These are phyloP conservation scores for Coilia nasus DNA, from an alignment of 2,797 vertebrate genomes.

Conservation along the genomic window DNA sequence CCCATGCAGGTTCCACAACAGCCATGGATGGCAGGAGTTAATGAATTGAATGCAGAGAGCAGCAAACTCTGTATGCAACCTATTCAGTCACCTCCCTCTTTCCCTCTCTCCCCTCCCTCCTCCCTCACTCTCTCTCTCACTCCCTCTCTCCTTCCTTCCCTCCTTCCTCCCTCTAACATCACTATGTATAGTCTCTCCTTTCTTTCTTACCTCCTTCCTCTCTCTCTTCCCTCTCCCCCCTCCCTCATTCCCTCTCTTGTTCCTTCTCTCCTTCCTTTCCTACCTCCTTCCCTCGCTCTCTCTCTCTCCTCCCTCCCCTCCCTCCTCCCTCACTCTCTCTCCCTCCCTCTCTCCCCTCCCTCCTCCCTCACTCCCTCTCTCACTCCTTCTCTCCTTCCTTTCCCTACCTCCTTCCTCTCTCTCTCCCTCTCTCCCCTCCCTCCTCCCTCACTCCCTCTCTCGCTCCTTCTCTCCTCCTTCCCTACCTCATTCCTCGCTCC, in stretches of 20 bases:
- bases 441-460: not conserved
- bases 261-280: slow-evolving; percentile 24
- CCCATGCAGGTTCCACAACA: not conserved
- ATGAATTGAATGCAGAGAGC: slow-evolving; percentile 20
- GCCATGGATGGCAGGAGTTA: slow-evolving; percentile 20
- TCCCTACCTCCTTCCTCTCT: not conserved
- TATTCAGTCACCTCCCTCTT: slow-evolving; percentile 17
- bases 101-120: not conserved
- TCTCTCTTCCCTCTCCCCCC: not conserved
- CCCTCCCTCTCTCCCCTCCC: no score
- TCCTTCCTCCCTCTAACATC: no score
- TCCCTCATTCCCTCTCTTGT: not conserved
- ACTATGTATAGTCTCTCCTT: no score
- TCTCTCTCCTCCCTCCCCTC: not conserved
- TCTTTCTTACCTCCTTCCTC: slow-evolving; percentile 13
- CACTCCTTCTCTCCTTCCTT: slow-evolving; percentile 20
- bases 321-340: no score
- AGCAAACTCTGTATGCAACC: slow-evolving; percentile 14
- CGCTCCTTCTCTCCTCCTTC: slow-evolving; percentile 31
- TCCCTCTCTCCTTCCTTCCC: no score
- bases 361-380: no score
- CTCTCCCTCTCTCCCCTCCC: not conserved
- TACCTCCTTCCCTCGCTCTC: slow-evolving; percentile 31
- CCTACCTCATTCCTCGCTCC: not conserved
- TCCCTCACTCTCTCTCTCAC: not conserved